Percentiles rank a stretch among this genome's conserved stretches.
These are phyloP conservation scores for Calliopum simillimum DNA, from an alignment of 2,888 invertebrate species.

Conservation along the genomic window DNA sequence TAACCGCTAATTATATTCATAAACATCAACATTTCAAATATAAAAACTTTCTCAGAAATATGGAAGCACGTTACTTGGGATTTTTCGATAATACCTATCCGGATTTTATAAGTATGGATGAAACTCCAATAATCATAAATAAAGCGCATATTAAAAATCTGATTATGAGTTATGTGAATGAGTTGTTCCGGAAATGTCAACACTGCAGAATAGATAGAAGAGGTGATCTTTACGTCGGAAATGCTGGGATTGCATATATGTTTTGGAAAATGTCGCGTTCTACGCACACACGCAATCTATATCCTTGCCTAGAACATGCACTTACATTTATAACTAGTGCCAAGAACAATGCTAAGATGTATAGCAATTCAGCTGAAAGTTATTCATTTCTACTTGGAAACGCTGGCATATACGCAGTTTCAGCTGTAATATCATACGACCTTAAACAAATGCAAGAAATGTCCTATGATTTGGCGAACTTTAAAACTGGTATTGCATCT, in stretches of 20 bases:
- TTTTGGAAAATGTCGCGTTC: slow-evolving; percentile 77
- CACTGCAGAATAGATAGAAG: slow-evolving; percentile 62
- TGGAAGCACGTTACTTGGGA: slow-evolving; percentile 34
- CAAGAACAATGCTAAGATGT: slow-evolving; percentile 69
- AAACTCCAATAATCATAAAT: slow-evolving; percentile 55
- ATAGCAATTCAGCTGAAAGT: slow-evolving; percentile 70
- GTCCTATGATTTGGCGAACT: slow-evolving; percentile 62
- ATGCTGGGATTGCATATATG: slow-evolving; percentile 78
- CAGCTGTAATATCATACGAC: slow-evolving; percentile 72
- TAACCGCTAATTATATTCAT: too few relatives aligned
- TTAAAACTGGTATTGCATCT: slow-evolving; percentile 61
- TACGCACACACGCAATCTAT: slow-evolving; percentile 61
- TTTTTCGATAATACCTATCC: slow-evolving; percentile 64
- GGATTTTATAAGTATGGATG: slow-evolving; percentile 57
- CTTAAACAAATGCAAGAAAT: slow-evolving; percentile 67
- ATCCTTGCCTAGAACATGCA: slow-evolving; percentile 73
- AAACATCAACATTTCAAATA: too few relatives aligned
- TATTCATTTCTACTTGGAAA: slow-evolving; percentile 84
- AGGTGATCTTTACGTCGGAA: slow-evolving; percentile 66
- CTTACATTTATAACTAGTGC: slow-evolving; percentile 74
- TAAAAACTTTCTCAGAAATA: too few relatives aligned
- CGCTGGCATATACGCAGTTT: slow-evolving; percentile 81
- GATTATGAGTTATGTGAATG: slow-evolving; percentile 65
- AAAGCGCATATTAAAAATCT: slow-evolving; percentile 62
- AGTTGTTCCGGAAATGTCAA: slow-evolving; percentile 62